Evolutionary conservation across 2,113 vertebrate species (phyloP).

Genomic region (Malurus alboscapulatus): DNA sequence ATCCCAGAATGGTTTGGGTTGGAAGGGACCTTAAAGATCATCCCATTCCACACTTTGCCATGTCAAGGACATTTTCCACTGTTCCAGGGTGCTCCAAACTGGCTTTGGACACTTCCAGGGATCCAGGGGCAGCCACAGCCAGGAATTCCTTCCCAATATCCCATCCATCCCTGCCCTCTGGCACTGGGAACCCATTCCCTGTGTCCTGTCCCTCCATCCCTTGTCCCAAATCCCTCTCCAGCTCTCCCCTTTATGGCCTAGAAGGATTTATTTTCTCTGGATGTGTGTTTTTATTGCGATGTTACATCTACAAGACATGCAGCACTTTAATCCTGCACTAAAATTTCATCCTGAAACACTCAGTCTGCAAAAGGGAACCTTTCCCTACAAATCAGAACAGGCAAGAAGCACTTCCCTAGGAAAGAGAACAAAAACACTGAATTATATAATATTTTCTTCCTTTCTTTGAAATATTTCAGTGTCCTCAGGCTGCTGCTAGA

Average conservation of each 20-base stretch:
- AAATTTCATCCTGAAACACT: background rate
- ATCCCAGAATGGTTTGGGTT: background rate
- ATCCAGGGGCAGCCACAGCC: background rate
- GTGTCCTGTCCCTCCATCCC: background rate
- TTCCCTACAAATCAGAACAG: background rate
- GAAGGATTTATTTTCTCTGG: background rate
- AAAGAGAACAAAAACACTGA: background rate
- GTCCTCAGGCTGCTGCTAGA: background rate
- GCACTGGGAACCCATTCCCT: background rate
- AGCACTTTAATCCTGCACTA: background rate
- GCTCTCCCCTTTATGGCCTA: background rate
- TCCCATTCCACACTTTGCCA: background rate
- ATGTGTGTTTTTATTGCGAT: background rate
- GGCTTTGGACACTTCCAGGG: background rate
- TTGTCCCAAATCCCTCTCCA: background rate
- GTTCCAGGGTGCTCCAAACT: fast-evolving
- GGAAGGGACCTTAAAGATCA: background rate
- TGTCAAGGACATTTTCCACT: background rate
- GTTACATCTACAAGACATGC: background rate
- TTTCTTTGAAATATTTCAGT: background rate
- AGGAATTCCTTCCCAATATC: background rate
- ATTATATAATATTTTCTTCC: too few relatives aligned
- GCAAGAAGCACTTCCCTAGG: background rate
- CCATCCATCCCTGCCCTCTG: background rate
- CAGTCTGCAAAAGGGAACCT: background rate